These are phyloP conservation scores for Nautilus pompilius DNA, from an alignment of 1,140 invertebrate genomes.

Conservation along the genomic window DNA sequence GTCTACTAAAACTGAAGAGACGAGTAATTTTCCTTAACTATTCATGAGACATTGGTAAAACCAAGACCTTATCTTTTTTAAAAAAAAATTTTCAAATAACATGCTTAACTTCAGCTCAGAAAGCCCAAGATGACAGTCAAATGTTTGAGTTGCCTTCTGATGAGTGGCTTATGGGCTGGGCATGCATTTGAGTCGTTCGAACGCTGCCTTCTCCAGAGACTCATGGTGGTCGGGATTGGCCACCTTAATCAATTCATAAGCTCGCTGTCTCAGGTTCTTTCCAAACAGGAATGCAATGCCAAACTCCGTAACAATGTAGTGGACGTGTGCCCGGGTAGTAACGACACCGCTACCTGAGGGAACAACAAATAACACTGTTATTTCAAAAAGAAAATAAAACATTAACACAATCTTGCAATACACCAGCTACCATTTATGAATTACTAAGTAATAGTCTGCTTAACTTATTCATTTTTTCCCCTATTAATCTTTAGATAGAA, in stretches of 20 bases:
- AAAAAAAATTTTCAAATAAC: no score
- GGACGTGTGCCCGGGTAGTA: constrained; percentile 85
- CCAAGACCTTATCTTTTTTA: no score
- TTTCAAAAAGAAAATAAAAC: background rate
- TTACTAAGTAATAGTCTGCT: no score
- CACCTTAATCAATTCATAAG: constrained; percentile 83
- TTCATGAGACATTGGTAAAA: no score
- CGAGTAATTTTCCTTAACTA: no score
- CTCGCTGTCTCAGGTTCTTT: constrained; percentile 81
- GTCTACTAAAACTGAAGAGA: no score
- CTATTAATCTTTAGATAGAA: no score
- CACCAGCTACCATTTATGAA: no score
- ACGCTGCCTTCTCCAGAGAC: constrained; percentile 81
- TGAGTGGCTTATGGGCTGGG: constrained; percentile 70
- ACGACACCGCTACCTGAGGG: constrained; percentile 85
- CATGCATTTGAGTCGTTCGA: constrained; percentile 83
- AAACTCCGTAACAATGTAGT: constrained; percentile 90
- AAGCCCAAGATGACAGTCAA: no score
- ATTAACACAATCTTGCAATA: background rate
- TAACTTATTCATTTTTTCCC: no score
- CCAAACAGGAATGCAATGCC: constrained; percentile 90
- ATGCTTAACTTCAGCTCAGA: no score
- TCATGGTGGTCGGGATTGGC: constrained; percentile 83
- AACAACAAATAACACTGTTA: constrained; percentile 1
- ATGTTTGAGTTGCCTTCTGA: background rate